Evolutionary conservation across 2,113 vertebrate genomes (phyloP).

Genomic region (Cebus imitator): DNA sequence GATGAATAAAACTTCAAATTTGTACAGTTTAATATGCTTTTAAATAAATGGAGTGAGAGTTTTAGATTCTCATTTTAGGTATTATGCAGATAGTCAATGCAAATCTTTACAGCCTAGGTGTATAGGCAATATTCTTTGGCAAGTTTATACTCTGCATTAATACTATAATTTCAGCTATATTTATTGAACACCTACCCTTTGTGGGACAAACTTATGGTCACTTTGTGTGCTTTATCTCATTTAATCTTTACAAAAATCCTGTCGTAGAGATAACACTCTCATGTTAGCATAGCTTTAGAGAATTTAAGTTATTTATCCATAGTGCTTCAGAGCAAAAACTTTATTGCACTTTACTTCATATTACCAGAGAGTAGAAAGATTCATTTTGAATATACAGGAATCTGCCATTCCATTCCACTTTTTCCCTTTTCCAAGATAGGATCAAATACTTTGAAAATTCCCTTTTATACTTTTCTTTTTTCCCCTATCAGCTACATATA

Average conservation of each 20-base stretch:
- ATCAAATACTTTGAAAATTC: neutral
- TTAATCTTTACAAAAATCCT: conserved; percentile 3
- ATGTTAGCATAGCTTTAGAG: neutral
- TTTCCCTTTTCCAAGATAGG: neutral
- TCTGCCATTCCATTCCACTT: neutral
- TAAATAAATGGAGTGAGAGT: neutral
- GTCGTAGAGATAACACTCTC: neutral
- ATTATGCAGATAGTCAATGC: neutral
- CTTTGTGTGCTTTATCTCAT: neutral
- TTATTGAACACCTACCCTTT: neutral
- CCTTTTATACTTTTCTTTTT: neutral
- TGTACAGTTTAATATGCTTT: neutral
- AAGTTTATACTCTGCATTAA: neutral
- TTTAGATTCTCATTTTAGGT: neutral
- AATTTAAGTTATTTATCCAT: neutral
- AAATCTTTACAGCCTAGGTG: neutral
- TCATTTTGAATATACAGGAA: neutral
- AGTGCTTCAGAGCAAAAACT: neutral
- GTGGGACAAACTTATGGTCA: neutral
- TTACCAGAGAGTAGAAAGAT: neutral
- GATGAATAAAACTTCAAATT: neutral
- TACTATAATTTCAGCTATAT: neutral
- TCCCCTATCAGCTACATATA: neutral
- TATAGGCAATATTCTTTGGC: neutral
- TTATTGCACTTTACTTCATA: neutral